Evolutionary conservation across 1,140 invertebrate species (phyloP), one percentile per base, ranked within the genome.

Genomic region (Batillaria attramentaria): DNA sequence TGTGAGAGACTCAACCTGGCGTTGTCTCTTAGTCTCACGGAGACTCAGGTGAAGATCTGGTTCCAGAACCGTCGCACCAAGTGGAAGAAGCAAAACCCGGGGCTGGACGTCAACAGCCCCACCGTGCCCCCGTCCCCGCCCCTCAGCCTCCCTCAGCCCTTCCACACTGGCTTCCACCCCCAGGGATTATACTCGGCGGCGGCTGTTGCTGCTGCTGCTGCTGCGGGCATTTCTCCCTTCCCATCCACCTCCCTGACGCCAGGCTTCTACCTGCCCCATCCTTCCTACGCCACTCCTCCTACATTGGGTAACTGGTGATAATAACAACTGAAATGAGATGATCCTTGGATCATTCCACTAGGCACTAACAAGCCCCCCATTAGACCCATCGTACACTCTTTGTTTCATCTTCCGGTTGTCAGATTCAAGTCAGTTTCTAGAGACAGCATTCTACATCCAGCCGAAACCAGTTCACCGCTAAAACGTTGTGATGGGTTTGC

Each of bases 61-160:
- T 91, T 91, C 77, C 90, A 91, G 84, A 99, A 99, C 89, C 93
- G 98, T 0, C 94, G 98, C 65, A 99, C 98, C 83, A 99, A 99
- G 90, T 99, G 98, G 98, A 99, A 99, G 93, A 99, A 99, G 86
- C 97, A 99, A 89, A 99, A 99, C 89, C 98, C 98, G 0, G 98
- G 98, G 0, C 94, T 98, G 93, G 98, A 99, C 90, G 97, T 99
- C 0, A 98, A 99, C 90, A 97, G 96, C 84, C 97, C 97, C 0
- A 98, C 97, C 54, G 79, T 85, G 37, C 78, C 76, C 31, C 75
- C 66, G 20, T 57, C 76, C 20, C 76, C 76, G 33, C 35, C 73
- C 50, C 39, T 57, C 13, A 18, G 60, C n/a, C 1, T 78, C 46
- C 8, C 46, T 54, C 66, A 78, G 76, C 85, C 86, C 85, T 31